phyloP scores from a whole-genome alignment of 1,140 invertebrate species.

The Drosophila tsacasi region DNA sequence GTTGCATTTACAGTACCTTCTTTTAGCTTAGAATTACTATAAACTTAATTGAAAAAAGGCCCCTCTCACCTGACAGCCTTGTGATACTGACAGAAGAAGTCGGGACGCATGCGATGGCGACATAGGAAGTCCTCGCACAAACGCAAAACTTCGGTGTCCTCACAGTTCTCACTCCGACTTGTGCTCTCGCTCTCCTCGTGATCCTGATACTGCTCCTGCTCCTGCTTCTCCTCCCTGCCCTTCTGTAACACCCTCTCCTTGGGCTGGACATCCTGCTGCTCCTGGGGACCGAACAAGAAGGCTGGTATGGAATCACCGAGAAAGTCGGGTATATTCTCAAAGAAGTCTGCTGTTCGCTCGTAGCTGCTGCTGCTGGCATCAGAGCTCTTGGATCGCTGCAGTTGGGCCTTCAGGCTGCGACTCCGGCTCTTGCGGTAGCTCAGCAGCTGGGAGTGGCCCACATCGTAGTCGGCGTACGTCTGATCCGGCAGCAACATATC shows the following conservation, averaged over 20 bases:
- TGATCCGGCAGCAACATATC: conserved; percentile 89
- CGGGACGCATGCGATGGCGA: conserved; percentile 88
- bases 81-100: conserved; percentile 88
- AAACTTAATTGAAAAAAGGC: too few species aligned
- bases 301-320: conserved; percentile 64
- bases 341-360: conserved; percentile 74
- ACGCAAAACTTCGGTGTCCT: conserved; percentile 85
- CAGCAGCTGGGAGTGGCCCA: conserved; percentile 66
- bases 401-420: conserved; percentile 29
- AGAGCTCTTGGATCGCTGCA: conserved; percentile 46
- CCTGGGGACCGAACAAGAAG: conserved; percentile 53
- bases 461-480: conserved; percentile 87
- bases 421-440: conserved; percentile 46
- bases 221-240: not conserved
- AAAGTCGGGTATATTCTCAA: conserved; percentile 81
- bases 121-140: conserved; percentile 88
- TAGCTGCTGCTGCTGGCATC: conserved; percentile 63
- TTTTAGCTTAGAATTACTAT: too few species aligned
- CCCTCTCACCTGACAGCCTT: conserved; percentile 76
- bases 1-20: not conserved
- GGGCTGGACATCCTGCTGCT: conserved; percentile 21
- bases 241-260: not conserved
- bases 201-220: not conserved
- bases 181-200: conserved; percentile 38
- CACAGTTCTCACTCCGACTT: conserved; percentile 55